Evolutionary conservation across 2,888 invertebrate species (phyloP).

Genomic region (Hololepta plana): DNA sequence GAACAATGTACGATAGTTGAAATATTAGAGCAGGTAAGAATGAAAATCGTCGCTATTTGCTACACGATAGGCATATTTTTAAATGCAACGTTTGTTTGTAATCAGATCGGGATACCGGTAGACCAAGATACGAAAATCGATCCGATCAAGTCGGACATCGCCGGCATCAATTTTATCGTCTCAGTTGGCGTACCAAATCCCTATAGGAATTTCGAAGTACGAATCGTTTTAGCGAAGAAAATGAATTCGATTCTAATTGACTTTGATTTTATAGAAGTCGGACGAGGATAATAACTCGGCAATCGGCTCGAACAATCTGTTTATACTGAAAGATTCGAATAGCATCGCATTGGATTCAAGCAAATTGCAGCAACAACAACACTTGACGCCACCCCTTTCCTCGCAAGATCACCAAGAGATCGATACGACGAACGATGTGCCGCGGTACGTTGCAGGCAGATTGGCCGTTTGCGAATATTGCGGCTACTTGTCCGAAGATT

Average conservation of each 20-base stretch:
- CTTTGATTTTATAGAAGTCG: too few relatives aligned
- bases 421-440: constrained; percentile 32
- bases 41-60: too few relatives aligned
- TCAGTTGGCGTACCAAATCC: constrained; percentile 39
- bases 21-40: constrained; percentile 55
- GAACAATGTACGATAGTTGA: constrained; percentile 71
- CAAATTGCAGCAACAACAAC: too few relatives aligned
- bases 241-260: too few relatives aligned
- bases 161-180: constrained; percentile 64
- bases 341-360: too few relatives aligned
- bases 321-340: too few relatives aligned
- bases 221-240: too few relatives aligned
- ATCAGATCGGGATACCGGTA: constrained; percentile 49
- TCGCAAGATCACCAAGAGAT: too few relatives aligned
- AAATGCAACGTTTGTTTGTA: constrained; percentile 14
- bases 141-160: constrained; percentile 52
- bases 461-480: constrained; percentile 65
- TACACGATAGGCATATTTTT: too few relatives aligned
- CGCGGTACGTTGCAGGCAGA: constrained; percentile 50
- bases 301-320: too few relatives aligned
- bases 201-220: constrained; percentile 10
- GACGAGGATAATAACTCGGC: too few relatives aligned
- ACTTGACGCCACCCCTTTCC: too few relatives aligned
- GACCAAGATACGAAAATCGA: constrained; percentile 52
- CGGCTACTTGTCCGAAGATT: constrained; percentile 62